Percentiles rank a stretch among this genome's conserved stretches.
phyloP scores from a whole-genome alignment of 1,140 invertebrate genomes.

The Papilio xuthus region DNA sequence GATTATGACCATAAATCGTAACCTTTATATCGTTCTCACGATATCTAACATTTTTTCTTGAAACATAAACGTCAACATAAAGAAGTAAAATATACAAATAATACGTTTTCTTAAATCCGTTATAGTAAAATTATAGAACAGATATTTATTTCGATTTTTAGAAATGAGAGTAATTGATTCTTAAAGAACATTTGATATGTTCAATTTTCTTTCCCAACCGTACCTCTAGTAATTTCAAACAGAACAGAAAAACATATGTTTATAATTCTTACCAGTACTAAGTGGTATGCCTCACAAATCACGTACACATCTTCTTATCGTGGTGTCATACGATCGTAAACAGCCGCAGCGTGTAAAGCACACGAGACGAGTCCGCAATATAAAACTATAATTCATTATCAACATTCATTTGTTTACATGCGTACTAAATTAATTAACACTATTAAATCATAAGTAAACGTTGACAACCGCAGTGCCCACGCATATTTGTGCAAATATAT shows the following conservation, averaged over 20 bases:
- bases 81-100: too few species aligned
- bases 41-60: neutral
- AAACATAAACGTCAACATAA: neutral
- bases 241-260: neutral
- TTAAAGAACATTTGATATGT: too few species aligned
- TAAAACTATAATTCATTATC: slow-evolving; percentile 23
- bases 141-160: too few species aligned
- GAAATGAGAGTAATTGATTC: too few species aligned
- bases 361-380: neutral
- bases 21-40: slow-evolving; percentile 11
- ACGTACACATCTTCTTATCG: slow-evolving; percentile 62
- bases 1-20: neutral
- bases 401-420: slow-evolving; percentile 8
- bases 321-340: slow-evolving; percentile 41
- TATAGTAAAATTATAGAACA: too few species aligned
- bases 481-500: neutral
- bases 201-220: too few species aligned
- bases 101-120: too few species aligned
- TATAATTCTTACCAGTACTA: slow-evolving; percentile 29
- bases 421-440: slow-evolving; percentile 8
- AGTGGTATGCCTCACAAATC: slow-evolving; percentile 50
- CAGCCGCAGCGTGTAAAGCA: slow-evolving; percentile 37
- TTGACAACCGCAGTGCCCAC: neutral
- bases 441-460: neutral
- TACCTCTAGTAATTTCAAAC: too few species aligned